These are phyloP conservation scores for Holocentrus rufus DNA, from an alignment of 2,797 vertebrate species.

Conservation along the genomic window DNA sequence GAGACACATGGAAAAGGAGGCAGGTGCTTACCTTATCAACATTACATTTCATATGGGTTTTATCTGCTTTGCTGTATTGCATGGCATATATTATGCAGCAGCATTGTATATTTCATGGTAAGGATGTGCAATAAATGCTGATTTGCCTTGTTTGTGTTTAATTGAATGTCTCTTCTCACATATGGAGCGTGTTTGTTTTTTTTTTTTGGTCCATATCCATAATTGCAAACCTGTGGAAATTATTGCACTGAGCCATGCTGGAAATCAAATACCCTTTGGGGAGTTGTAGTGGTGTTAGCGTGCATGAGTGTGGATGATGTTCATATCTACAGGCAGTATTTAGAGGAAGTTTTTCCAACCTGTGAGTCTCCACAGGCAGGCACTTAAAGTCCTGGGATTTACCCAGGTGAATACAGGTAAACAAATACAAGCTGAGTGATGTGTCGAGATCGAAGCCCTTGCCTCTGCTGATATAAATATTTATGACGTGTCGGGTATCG, in stretches of 20 bases:
- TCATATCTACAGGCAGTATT: background rate
- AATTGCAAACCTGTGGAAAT: background rate
- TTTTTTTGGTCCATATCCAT: background rate
- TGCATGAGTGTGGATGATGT: background rate
- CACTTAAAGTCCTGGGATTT: background rate
- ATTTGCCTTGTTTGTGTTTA: too few relatives aligned
- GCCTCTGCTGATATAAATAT: background rate
- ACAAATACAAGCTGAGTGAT: background rate
- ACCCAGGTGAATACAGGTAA: background rate
- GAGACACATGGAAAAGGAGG: background rate
- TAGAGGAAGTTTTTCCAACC: background rate
- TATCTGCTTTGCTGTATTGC: background rate
- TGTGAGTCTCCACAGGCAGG: background rate
- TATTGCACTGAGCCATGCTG: background rate
- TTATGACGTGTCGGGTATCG: background rate
- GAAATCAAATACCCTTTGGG: background rate
- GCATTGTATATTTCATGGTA: background rate
- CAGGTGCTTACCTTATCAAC: slow-evolving; percentile 25
- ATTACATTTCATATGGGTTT: slow-evolving; percentile 13
- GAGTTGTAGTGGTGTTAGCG: background rate
- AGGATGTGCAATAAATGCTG: background rate
- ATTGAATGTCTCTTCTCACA: background rate
- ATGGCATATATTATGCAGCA: background rate
- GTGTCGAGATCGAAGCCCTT: background rate
- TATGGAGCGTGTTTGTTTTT: background rate